phyloP scores from a whole-genome alignment of 2,888 invertebrate species.

The Magallana nippona region DNA sequence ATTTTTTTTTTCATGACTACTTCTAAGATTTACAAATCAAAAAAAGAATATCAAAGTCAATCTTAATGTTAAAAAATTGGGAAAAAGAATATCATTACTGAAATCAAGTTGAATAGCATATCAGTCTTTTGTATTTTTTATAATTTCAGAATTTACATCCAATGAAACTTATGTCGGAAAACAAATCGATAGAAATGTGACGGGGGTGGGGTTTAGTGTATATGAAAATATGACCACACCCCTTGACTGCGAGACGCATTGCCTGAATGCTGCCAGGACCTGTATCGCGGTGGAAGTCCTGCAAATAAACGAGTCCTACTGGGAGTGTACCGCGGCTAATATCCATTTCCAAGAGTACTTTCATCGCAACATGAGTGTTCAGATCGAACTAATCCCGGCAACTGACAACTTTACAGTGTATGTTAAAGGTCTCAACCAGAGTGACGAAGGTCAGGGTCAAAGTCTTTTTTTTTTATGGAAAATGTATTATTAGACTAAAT shows the following conservation, averaged over 20 bases:
- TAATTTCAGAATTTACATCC: background rate
- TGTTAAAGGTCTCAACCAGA: slow-evolving; percentile 7
- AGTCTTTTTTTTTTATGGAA: too few species aligned
- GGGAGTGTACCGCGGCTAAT: background rate
- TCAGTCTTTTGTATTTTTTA: too few species aligned
- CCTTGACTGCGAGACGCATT: background rate
- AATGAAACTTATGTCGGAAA: background rate
- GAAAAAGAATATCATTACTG: too few species aligned
- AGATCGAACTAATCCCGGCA: background rate
- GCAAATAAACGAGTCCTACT: background rate
- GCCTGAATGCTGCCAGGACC: background rate
- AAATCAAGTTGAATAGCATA: too few species aligned
- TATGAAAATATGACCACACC: background rate
- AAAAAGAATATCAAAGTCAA: too few species aligned
- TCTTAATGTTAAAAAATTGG: too few species aligned
- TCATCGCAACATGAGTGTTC: slow-evolving; percentile 10
- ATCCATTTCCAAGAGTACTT: background rate
- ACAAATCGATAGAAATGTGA: background rate
- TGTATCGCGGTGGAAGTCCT: slow-evolving; percentile 7
- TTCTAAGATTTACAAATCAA: too few species aligned
- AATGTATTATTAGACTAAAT: too few species aligned
- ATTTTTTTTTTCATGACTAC: too few species aligned
- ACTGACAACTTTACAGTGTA: background rate
- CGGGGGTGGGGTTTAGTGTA: background rate
- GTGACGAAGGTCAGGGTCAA: background rate